Conservation (phyloP, 2,113 vertebrate species). For the Tichodroma muraria region DNA sequence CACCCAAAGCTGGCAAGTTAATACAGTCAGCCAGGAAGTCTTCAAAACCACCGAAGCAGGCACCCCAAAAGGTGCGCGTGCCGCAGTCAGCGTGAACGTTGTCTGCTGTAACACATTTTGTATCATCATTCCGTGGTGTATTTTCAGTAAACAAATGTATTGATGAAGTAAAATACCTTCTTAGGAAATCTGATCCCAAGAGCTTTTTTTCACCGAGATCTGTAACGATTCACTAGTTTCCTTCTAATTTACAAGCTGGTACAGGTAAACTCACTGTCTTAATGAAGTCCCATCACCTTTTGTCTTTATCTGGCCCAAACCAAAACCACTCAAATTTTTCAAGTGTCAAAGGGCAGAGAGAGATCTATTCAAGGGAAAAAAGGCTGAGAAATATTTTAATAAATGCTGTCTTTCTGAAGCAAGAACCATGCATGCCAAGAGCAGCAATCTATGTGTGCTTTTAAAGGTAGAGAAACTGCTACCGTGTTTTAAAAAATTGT, state of each 20-base stretch:
- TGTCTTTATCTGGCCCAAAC: background rate
- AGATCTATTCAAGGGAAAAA: background rate
- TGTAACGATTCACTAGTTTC: background rate
- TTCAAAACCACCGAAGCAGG: background rate
- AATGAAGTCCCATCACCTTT: background rate
- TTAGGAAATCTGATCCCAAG: background rate
- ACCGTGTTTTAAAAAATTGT: background rate
- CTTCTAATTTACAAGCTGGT: background rate
- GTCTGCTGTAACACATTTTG: background rate
- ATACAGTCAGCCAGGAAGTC: constrained; percentile 17
- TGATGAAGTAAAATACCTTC: background rate
- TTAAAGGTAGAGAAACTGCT: background rate
- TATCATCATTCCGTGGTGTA: background rate
- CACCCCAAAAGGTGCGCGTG: background rate
- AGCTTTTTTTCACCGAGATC: background rate
- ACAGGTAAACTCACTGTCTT: background rate
- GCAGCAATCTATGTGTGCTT: background rate
- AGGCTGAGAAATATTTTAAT: background rate
- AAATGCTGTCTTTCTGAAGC: background rate
- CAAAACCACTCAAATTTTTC: background rate
- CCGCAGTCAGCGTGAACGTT: background rate
- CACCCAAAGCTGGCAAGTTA: constrained; percentile 15
- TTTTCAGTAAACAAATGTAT: background rate
- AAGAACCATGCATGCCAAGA: background rate
- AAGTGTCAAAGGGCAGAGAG: background rate